These are phyloP conservation scores for Drosophila helvetica DNA, from an alignment of 2,888 invertebrate genomes.

Conservation along the genomic window DNA sequence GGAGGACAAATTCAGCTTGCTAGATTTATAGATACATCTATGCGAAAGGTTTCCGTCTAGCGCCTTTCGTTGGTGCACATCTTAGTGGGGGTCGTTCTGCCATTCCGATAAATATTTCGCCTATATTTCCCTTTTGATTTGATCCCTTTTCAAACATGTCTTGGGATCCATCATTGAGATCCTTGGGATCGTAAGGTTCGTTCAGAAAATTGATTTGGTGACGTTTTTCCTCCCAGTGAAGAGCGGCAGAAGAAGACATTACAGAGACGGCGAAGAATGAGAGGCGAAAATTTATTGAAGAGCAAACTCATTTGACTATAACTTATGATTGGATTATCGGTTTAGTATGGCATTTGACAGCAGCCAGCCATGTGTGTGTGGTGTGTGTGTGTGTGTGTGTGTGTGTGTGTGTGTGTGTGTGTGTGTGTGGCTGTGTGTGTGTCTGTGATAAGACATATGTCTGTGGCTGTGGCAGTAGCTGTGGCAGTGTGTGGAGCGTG, in stretches of 20 bases:
- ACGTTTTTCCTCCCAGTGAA: neutral
- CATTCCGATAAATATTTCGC: too few species aligned
- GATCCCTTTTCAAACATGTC: too few species aligned
- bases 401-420: conserved; percentile 47
- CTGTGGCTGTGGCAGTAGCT: conserved; percentile 19
- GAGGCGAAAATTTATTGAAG: conserved; percentile 73
- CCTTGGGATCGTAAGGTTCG: too few species aligned
- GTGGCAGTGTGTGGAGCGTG: neutral
- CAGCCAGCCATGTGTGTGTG: conserved; percentile 35
- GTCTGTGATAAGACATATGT: conserved; percentile 74
- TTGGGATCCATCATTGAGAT: too few species aligned
- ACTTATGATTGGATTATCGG: conserved; percentile 80
- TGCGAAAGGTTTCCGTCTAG: too few species aligned
- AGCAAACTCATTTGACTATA: conserved; percentile 79
- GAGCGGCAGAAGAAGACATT: conserved; percentile 34
- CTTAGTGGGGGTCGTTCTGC: too few species aligned
- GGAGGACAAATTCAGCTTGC: too few species aligned
- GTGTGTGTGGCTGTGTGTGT: too few species aligned
- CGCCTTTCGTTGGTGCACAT: too few species aligned
- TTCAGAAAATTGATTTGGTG: too few species aligned
- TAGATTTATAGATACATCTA: too few species aligned
- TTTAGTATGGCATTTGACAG: conserved; percentile 80
- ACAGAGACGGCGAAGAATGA: conserved; percentile 26
- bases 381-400: conserved; percentile 13
- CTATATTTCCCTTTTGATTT: too few species aligned